These are phyloP conservation scores for Napeogenes inachia DNA, from an alignment of 2,888 invertebrate genomes.

Conservation along the genomic window DNA sequence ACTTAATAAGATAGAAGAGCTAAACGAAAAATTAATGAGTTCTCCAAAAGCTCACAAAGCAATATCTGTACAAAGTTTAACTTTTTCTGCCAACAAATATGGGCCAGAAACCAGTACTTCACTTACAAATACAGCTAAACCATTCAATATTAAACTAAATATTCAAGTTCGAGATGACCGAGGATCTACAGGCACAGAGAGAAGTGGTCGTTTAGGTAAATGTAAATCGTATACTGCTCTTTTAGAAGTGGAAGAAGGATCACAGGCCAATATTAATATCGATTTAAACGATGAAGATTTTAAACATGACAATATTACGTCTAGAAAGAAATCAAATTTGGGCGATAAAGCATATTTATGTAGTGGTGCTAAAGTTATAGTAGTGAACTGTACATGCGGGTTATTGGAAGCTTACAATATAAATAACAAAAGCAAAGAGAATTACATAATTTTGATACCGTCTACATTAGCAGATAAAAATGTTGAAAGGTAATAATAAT, in stretches of 20 bases:
- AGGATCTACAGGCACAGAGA: conserved; percentile 23
- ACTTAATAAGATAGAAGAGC: conserved; percentile 3
- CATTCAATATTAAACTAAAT: conserved; percentile 48
- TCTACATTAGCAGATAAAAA: conserved; percentile 3
- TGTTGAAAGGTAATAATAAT: conserved; percentile 7
- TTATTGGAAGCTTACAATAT: conserved; percentile 11
- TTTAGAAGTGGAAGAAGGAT: conserved; percentile 38
- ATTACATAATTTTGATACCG: conserved; percentile 9
- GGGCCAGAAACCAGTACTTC: conserved; percentile 27
- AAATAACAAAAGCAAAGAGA: conserved; percentile 5
- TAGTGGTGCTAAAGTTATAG: conserved; percentile 15
- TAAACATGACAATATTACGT: conserved; percentile 8
- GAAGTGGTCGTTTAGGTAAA: conserved; percentile 14
- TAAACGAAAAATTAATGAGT: conserved; percentile 4
- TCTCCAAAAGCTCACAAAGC: neutral
- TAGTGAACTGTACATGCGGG: conserved; percentile 27
- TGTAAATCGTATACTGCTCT: conserved; percentile 29
- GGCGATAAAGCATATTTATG: neutral
- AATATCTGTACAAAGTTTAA: neutral
- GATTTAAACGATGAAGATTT: conserved; percentile 24
- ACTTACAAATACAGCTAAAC: conserved; percentile 41
- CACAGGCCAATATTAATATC: conserved; percentile 38
- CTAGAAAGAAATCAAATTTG: neutral
- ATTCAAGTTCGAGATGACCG: conserved; percentile 44
- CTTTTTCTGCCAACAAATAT: neutral